Evolutionary conservation across 2,888 invertebrate genomes (phyloP), one percentile per base, ranked within the genome.

Genomic region (Melitaea athalia): DNA sequence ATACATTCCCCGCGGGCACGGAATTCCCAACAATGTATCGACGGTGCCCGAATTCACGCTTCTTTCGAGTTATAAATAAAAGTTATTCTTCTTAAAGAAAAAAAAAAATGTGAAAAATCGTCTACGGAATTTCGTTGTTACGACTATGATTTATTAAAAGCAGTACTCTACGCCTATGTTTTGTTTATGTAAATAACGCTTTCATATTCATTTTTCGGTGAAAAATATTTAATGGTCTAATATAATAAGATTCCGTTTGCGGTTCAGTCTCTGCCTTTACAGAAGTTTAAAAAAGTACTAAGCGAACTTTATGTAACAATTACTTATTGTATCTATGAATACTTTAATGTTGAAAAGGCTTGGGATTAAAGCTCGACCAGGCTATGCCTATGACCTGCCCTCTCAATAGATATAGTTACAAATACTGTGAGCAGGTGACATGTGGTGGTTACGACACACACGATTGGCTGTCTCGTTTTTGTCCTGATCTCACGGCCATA

Each of bases 61-160:
- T 12, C 33, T 33, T 33, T 33, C 31, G 24, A 33, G 31, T 55
- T 55, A 6, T 3, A 31, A 55, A n/a, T 6, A 10, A 31, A 53
- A 53, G 17, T 53, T 24, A 53, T 53, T 55, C 31, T 24, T 33
- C 31, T 55, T 33, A 33, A 33, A n/a, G 6, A 49, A 49, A 6
- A n/a, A 55, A 33, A n/a, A 33, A 31, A 14, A n/a, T n/a, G n/a
- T 31, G 24, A 55, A 33, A 33, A 55, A 33, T n/a, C 33, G 53
- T 55, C 14, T 33, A 6, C 12, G 1, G 53, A n/a, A 55, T 33
- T 55, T 33, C 53, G n/a, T 14, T 49, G 53, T 31, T 14, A 17
- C 17, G 33, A 55, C 53, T 53, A 31, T 31, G 53, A 53, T 53
- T 52, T 52, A 52, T 52, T 24, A 52, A 52, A 52, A 52, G 24